A percentile compares a stretch with the other conserved stretches of the same genome.
These are phyloP conservation scores for Athene noctua DNA, from an alignment of 2,113 vertebrate genomes.

Conservation along the genomic window DNA sequence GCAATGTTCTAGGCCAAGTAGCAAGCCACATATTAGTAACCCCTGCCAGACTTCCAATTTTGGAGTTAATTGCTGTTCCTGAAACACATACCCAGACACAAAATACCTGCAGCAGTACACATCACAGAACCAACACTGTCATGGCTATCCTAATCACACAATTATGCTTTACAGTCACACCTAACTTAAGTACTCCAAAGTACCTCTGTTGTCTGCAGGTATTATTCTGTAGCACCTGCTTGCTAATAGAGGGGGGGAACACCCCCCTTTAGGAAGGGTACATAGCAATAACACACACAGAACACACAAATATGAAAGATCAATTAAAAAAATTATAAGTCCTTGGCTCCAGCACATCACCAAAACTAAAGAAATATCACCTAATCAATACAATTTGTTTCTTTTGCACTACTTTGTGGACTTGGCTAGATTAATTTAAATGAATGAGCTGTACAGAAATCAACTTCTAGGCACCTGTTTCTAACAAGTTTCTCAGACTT, in stretches of 20 bases:
- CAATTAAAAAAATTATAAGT: background rate
- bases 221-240: background rate
- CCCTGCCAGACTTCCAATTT: constrained; percentile 31
- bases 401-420: background rate
- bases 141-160: background rate
- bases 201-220: background rate
- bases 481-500: background rate
- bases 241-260: background rate
- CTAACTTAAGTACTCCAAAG: background rate
- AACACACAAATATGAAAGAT: background rate
- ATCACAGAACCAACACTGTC: background rate
- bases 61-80: constrained; percentile 40
- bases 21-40: background rate
- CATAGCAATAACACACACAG: background rate
- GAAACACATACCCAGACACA: constrained; percentile 35
- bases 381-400: background rate
- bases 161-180: background rate
- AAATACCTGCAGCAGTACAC: constrained; percentile 54
- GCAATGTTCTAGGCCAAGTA: constrained; percentile 40
- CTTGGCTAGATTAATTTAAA: background rate
- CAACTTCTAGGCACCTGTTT: background rate
- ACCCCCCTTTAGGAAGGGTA: background rate
- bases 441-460: background rate
- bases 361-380: background rate
- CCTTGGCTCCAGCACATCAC: background rate